These are phyloP conservation scores for Gastracanthus pulcherrimus DNA, from an alignment of 2,888 invertebrate species.

Conservation along the genomic window DNA sequence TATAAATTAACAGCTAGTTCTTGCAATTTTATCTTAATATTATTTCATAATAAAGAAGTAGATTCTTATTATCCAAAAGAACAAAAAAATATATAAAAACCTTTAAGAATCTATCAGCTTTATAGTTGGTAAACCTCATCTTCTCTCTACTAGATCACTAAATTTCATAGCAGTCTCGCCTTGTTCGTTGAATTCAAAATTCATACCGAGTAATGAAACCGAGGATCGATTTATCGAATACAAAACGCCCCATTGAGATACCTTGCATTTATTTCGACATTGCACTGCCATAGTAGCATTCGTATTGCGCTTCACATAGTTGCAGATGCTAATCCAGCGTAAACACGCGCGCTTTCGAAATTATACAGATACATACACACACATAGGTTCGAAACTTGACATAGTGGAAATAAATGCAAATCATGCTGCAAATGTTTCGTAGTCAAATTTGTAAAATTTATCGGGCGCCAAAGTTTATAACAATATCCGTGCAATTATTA, in stretches of 20 bases:
- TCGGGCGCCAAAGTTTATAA: neutral
- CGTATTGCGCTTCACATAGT: neutral
- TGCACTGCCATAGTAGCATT: conserved; percentile 19
- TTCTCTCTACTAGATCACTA: no score
- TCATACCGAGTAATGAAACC: neutral
- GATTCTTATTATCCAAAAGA: no score
- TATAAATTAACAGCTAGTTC: no score
- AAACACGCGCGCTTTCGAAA: conserved; percentile 17
- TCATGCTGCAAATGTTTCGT: neutral
- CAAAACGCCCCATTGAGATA: conserved; percentile 24
- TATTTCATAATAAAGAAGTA: no score
- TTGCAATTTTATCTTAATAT: no score
- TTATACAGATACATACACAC: conserved; percentile 12
- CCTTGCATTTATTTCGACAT: conserved; percentile 26
- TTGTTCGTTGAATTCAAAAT: neutral
- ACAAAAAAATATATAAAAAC: no score
- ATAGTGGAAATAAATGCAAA: conserved; percentile 38
- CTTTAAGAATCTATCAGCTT: no score
- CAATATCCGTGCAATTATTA: no score
- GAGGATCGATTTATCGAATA: conserved; percentile 23
- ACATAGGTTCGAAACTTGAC: conserved; percentile 15
- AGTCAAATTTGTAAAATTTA: conserved; percentile 14
- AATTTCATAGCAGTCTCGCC: neutral
- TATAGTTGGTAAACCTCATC: no score
- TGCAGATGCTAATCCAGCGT: conserved; percentile 36